Evolutionary conservation across 2,888 invertebrate genomes (phyloP), one percentile per base, ranked within the genome.

Genomic region (Plagodis dolabraria): DNA sequence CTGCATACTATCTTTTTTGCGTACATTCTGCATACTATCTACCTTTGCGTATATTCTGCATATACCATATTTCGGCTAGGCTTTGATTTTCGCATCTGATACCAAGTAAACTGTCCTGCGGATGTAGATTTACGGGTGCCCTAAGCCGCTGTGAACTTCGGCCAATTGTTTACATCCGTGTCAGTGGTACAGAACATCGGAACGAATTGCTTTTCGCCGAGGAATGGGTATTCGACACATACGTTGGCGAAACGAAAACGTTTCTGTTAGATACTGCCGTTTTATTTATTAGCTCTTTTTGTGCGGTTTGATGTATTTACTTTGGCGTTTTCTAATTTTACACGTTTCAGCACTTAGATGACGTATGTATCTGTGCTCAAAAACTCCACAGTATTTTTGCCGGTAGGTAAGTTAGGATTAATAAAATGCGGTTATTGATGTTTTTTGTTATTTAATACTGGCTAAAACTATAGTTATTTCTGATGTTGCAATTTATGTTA

Each of bases 121-220:
- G 56, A 58, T 60, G 60, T 60, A 65, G 66, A 68, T 66, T 66
- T 65, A 65, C 53, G 60, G 54, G 57, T 44, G 57, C 52, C 63
- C 58, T 55, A 53, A 59, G 57, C 60, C 58, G 51, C 52, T 55
- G 52, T 60, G 65, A 68, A 62, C 58, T 64, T 64, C 50, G 50
- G 51, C 52, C 56, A 57, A 66, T 55, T 62, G 64, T 56, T 64
- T 64, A 62, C 63, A 62, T 65, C 62, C 60, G 56, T 50, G 55
- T 61, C 57, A 53, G 55, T 61, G 61, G 62, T 56, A 54, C 47
- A 52, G 49, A 45, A 57, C 55, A 45, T 49, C 46, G 45, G 45
- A 61, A 58, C 54, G 55, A 52, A 56, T 60, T 60, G 60, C 55
- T 53, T 40, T 54, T 45, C 8, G 7, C 45, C 51, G 6, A 52